Evolutionary conservation across 2,888 invertebrate genomes (phyloP).

Genomic region (Pristionchus exspectatus): DNA sequence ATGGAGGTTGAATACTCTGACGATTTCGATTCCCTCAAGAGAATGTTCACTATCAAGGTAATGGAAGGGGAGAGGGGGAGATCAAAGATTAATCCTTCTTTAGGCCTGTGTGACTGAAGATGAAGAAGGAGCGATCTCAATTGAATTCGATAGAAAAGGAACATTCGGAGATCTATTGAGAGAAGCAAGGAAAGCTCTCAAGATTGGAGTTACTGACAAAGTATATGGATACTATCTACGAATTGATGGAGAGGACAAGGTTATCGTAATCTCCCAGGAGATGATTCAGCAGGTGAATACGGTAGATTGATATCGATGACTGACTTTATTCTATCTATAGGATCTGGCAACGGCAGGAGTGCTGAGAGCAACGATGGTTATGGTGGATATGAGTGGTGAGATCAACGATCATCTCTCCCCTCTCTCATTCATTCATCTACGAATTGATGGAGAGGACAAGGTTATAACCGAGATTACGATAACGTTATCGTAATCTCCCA

Average conservation of each 20-base stretch:
- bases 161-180: slow-evolving; percentile 68
- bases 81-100: neutral
- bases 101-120: slow-evolving; percentile 47
- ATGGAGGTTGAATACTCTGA: slow-evolving; percentile 36
- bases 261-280: slow-evolving; percentile 29
- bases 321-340: neutral
- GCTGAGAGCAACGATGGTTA: slow-evolving; percentile 31
- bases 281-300: slow-evolving; percentile 45
- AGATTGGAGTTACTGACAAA: slow-evolving; percentile 69
- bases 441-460: too few species aligned
- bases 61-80: neutral
- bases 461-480: too few species aligned
- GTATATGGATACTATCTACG: slow-evolving; percentile 56
- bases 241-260: slow-evolving; percentile 47
- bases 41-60: slow-evolving; percentile 38
- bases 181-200: slow-evolving; percentile 65
- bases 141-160: slow-evolving; percentile 66
- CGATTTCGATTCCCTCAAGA: neutral
- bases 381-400: slow-evolving; percentile 52
- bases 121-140: slow-evolving; percentile 61
- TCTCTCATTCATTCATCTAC: too few species aligned
- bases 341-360: slow-evolving; percentile 47
- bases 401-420: neutral
- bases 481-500: too few species aligned
- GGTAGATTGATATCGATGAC: neutral